phyloP scores from a whole-genome alignment of 2,797 vertebrate genomes.

The Fringilla coelebs region DNA sequence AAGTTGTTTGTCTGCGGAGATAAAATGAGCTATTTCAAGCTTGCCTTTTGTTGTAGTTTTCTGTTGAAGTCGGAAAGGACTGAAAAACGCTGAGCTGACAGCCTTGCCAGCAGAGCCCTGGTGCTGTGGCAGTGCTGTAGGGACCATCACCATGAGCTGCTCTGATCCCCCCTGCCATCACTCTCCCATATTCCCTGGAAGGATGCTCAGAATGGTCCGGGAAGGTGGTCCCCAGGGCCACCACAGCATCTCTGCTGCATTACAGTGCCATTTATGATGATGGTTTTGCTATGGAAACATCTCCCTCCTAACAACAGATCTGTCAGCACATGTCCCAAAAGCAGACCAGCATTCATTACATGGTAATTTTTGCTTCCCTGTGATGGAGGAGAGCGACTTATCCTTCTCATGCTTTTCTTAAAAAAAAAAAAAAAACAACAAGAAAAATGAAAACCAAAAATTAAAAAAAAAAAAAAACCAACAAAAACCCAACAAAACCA shows the following conservation, averaged over 20 bases:
- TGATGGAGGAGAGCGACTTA: background rate
- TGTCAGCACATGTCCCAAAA: background rate
- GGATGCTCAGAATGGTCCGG: background rate
- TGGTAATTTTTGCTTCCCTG: background rate
- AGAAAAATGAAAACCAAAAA: rapidly evolving
- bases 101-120: background rate
- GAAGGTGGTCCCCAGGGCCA: background rate
- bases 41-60: background rate
- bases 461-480: background rate
- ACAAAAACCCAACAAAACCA: rapidly evolving
- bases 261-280: background rate
- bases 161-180: background rate
- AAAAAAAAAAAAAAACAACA: background rate
- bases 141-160: background rate
- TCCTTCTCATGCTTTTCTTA: background rate
- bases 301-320: slow-evolving; percentile 3
- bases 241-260: background rate
- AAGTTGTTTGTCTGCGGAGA: slow-evolving; percentile 16
- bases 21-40: slow-evolving; percentile 22
- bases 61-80: background rate
- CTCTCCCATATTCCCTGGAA: background rate
- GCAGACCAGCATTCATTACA: background rate
- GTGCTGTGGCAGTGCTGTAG: background rate
- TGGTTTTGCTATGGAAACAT: slow-evolving; percentile 52
- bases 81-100: background rate